Percentiles rank a stretch among this genome's conserved stretches.
These are phyloP conservation scores for Falco punctatus DNA, from an alignment of 2,113 vertebrate genomes.

Conservation along the genomic window DNA sequence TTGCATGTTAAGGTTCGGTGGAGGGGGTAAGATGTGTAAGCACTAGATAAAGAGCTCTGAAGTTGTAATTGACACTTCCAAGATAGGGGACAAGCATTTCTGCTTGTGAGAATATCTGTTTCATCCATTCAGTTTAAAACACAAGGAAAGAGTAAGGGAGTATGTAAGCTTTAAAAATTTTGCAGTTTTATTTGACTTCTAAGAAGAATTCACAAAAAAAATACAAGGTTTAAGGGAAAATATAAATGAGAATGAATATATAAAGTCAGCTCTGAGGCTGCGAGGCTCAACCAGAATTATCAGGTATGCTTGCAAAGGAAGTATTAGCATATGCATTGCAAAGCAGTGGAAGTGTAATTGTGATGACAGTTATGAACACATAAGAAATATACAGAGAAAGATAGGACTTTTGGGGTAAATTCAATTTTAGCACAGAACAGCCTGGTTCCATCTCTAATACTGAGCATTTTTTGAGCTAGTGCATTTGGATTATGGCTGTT, in stretches of 20 bases:
- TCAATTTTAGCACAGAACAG: slow-evolving; percentile 36
- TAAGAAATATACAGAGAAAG: slow-evolving; percentile 28
- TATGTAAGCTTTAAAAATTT: background rate
- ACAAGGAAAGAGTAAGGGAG: background rate
- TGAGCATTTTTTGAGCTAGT: background rate
- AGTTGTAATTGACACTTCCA: background rate
- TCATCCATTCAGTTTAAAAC: background rate
- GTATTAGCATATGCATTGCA: slow-evolving; percentile 44
- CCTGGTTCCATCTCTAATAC: slow-evolving; percentile 19
- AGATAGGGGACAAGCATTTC: background rate
- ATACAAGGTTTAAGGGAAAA: slow-evolving; percentile 27
- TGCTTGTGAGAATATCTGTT: background rate
- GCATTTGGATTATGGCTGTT: slow-evolving; percentile 29
- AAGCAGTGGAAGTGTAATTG: background rate
- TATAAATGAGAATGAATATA: slow-evolving; percentile 53
- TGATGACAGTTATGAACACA: slow-evolving; percentile 37
- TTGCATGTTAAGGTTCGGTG: background rate
- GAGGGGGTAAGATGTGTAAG: background rate
- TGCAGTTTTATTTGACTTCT: background rate
- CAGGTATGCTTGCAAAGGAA: slow-evolving; percentile 32
- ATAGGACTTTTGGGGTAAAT: slow-evolving; percentile 45
- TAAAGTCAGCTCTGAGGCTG: slow-evolving; percentile 12
- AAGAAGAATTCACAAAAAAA: background rate
- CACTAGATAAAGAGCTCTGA: background rate
- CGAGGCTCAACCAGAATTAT: background rate